Percentiles rank a stretch among this genome's conserved stretches.
phyloP scores from a whole-genome alignment of 2,888 invertebrate species.

The Phaedon cochleariae region DNA sequence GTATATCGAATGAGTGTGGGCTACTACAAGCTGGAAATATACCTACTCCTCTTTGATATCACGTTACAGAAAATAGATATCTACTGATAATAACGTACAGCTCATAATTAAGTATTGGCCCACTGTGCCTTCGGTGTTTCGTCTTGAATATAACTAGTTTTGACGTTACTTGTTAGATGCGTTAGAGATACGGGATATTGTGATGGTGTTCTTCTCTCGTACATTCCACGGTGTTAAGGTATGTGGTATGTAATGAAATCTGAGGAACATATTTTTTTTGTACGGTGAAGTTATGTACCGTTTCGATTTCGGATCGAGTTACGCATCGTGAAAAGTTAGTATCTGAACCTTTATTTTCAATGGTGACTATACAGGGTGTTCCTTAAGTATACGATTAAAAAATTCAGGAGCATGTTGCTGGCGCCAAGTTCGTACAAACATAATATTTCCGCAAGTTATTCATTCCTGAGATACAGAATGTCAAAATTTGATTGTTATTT shows the following conservation, averaged over 20 bases:
- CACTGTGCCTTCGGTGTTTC: neutral
- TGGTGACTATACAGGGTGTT: too few species aligned
- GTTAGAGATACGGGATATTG: neutral
- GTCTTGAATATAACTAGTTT: neutral
- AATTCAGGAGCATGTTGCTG: too few species aligned
- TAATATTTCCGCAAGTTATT: too few species aligned
- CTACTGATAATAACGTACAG: neutral
- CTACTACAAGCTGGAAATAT: neutral
- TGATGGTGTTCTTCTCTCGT: neutral
- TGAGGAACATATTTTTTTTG: neutral
- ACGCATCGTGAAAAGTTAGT: neutral
- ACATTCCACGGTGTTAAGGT: neutral
- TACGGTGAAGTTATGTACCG: neutral
- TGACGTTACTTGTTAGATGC: neutral
- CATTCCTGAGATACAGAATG: too few species aligned
- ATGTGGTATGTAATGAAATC: neutral
- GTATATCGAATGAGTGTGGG: neutral
- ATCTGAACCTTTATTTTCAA: too few species aligned
- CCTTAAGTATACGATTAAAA: too few species aligned
- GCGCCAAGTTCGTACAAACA: too few species aligned
- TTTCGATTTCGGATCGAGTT: neutral
- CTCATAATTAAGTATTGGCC: neutral
- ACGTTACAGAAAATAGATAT: neutral
- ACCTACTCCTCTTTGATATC: neutral
- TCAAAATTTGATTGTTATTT: too few species aligned